Evolutionary conservation across 2,888 invertebrate genomes (phyloP).

Genomic region (Drosophila siamana): DNA sequence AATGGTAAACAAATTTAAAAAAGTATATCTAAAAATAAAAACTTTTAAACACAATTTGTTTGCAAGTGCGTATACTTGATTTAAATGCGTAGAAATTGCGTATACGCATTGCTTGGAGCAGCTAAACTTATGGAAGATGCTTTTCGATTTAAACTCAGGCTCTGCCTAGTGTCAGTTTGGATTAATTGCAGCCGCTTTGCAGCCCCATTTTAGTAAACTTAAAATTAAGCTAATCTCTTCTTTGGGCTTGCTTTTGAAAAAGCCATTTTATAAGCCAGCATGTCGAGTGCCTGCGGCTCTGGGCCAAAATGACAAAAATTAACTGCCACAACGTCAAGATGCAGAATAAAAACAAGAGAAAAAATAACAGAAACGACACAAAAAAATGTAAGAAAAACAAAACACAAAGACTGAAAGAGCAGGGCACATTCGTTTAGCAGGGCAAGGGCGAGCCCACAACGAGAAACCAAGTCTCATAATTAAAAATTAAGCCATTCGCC

Average conservation of each 20-base stretch:
- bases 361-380: conserved; percentile 19
- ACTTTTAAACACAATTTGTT: no score
- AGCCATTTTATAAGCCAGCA: conserved; percentile 56
- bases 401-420: conserved; percentile 17
- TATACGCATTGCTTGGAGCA: neutral
- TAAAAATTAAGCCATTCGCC: conserved; percentile 82
- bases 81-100: no score
- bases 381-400: conserved; percentile 59
- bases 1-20: neutral
- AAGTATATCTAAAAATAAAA: neutral
- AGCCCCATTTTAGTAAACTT: conserved; percentile 25
- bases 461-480: conserved; percentile 77
- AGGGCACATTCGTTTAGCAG: neutral
- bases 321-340: conserved; percentile 63
- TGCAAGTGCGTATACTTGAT: no score
- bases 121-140: neutral
- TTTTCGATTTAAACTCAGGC: neutral
- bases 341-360: conserved; percentile 26
- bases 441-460: conserved; percentile 39
- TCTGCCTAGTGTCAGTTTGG: neutral
- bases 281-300: conserved; percentile 59
- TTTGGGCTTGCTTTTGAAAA: conserved; percentile 54
- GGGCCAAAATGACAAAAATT: conserved; percentile 69
- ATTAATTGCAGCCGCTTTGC: conserved; percentile 4
- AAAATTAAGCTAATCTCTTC: conserved; percentile 51